Percentiles rank a stretch among this genome's conserved stretches.
These are phyloP conservation scores for Ceratina australensis DNA, from an alignment of 1,140 invertebrate species.

Conservation along the genomic window DNA sequence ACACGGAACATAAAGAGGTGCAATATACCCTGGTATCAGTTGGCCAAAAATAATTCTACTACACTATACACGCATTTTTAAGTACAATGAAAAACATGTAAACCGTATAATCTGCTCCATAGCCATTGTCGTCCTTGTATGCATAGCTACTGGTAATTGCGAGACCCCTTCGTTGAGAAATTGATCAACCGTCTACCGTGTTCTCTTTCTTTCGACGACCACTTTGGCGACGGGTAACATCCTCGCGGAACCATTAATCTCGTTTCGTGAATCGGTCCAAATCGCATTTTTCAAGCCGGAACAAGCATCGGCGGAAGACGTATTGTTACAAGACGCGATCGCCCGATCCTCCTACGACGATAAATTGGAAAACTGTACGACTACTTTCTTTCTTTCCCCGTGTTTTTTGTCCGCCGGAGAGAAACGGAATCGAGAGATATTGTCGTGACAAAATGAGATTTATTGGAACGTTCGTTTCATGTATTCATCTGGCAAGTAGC, in stretches of 20 bases:
- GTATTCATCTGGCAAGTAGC: neutral
- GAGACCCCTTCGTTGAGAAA: slow-evolving; percentile 5
- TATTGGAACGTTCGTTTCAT: neutral
- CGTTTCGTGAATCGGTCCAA: slow-evolving; percentile 28
- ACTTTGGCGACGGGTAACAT: slow-evolving; percentile 25
- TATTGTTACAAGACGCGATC: slow-evolving; percentile 29
- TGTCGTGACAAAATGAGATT: neutral
- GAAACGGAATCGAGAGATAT: neutral
- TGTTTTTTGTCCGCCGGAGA: too few relatives aligned
- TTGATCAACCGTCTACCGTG: slow-evolving; percentile 21
- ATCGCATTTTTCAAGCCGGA: slow-evolving; percentile 36
- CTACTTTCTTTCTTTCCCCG: neutral
- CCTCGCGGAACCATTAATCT: slow-evolving; percentile 38
- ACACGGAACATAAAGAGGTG: too few relatives aligned
- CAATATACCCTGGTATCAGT: too few relatives aligned
- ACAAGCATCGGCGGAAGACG: slow-evolving; percentile 23
- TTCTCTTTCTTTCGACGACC: neutral
- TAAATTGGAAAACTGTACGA: slow-evolving; percentile 27
- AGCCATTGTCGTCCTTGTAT: slow-evolving; percentile 14
- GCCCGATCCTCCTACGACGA: slow-evolving; percentile 13
- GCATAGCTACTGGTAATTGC: slow-evolving; percentile 22
- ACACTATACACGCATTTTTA: too few relatives aligned
- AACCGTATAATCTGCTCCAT: slow-evolving; percentile 6
- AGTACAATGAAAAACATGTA: too few relatives aligned
- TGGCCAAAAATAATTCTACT: too few relatives aligned